phyloP scores from a whole-genome alignment of 2,113 vertebrate species.

The Amblyornis subalaris region DNA sequence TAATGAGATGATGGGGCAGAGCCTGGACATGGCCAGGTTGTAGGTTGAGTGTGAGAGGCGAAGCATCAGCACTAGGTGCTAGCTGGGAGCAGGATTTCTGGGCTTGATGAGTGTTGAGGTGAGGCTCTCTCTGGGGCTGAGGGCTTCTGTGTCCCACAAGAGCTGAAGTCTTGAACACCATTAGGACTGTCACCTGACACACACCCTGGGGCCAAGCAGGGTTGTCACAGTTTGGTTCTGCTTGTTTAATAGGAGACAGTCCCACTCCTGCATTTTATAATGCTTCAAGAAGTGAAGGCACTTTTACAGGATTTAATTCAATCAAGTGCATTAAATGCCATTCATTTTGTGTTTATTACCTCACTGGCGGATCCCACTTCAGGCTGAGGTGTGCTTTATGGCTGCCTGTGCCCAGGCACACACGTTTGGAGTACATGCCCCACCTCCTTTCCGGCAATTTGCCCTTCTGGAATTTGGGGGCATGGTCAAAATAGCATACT shows the following conservation, averaged over 20 bases:
- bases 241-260: background rate
- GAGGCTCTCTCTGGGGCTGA: background rate
- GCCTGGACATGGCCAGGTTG: background rate
- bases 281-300: background rate
- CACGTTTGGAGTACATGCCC: accelerated
- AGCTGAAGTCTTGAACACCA: background rate
- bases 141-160: background rate
- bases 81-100: background rate
- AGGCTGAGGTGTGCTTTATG: background rate
- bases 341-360: background rate
- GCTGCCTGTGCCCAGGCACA: accelerated
- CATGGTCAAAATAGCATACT: background rate
- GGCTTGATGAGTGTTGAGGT: background rate
- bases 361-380: background rate
- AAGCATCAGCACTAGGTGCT: background rate
- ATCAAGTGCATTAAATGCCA: background rate
- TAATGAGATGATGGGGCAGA: background rate
- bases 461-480: background rate
- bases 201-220: accelerated
- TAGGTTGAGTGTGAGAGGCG: background rate
- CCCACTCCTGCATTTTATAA: background rate
- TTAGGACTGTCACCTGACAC: background rate
- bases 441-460: background rate
- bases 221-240: background rate
- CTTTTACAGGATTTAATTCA: background rate